Percentiles rank a stretch among this genome's conserved stretches.
phyloP scores from a whole-genome alignment of 1,140 invertebrate genomes.

The Laodelphax striatellus region DNA sequence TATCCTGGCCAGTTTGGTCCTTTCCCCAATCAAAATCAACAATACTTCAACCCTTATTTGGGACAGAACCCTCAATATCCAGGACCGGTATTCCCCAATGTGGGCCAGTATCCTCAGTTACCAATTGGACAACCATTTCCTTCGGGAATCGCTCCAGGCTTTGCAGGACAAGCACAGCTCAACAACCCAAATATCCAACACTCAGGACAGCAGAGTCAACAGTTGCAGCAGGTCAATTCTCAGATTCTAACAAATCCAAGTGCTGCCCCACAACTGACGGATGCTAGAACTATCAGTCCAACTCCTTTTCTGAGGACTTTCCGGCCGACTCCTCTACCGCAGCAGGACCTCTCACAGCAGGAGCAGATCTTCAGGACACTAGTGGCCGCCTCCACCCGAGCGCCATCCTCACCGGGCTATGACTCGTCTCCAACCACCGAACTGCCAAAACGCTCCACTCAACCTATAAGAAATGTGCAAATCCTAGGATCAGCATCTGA shows the following conservation, averaged over 20 bases:
- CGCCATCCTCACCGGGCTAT: background rate
- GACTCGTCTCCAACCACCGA: background rate
- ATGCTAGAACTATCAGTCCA: background rate
- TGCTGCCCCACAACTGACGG: background rate
- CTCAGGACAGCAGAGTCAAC: background rate
- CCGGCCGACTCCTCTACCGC: background rate
- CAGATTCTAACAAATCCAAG: background rate
- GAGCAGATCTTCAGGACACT: conserved; percentile 8
- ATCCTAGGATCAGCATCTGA: conserved; percentile 16
- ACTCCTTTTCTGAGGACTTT: background rate
- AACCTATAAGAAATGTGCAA: conserved; percentile 20
- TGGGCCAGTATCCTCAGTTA: background rate
- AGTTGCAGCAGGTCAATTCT: background rate
- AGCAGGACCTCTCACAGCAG: conserved; percentile 4
- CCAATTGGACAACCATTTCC: background rate
- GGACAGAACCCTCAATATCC: conserved; percentile 1
- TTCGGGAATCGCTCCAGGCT: background rate
- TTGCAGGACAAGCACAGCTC: background rate
- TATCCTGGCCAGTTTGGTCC: background rate
- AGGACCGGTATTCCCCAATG: background rate
- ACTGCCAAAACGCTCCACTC: background rate
- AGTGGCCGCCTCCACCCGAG: background rate
- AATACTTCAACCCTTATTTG: conserved; percentile 9
- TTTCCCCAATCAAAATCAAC: background rate
- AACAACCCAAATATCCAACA: background rate